Percentiles rank a stretch among this genome's conserved stretches.
These are phyloP conservation scores for Platypus cylindrus DNA, from an alignment of 2,888 invertebrate genomes.

Conservation along the genomic window DNA sequence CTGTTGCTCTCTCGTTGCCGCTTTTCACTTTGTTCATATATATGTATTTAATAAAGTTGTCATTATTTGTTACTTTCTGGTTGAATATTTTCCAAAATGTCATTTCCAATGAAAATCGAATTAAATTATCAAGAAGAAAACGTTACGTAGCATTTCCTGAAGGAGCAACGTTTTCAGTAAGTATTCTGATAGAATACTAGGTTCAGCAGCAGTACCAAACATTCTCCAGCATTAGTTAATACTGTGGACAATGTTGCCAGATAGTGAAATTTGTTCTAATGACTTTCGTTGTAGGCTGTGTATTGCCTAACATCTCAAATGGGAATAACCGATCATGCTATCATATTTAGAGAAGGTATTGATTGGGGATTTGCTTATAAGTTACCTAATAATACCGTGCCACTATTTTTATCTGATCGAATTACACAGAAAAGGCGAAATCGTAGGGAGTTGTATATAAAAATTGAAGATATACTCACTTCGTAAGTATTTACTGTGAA, in stretches of 20 bases:
- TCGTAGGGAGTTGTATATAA: constrained; percentile 20
- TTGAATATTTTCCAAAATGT: background rate
- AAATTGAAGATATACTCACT: constrained; percentile 20
- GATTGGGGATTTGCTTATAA: constrained; percentile 68
- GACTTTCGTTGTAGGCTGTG: constrained; percentile 37
- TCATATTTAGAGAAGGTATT: constrained; percentile 52
- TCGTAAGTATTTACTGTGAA: constrained; percentile 19
- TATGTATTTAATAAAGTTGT: background rate
- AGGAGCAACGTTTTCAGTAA: constrained; percentile 16
- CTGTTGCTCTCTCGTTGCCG: too few relatives aligned
- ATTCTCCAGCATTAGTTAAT: too few relatives aligned
- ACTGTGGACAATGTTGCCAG: too few relatives aligned
- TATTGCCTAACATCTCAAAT: constrained; percentile 43
- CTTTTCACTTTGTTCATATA: too few relatives aligned
- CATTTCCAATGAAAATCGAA: constrained; percentile 1
- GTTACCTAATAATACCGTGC: constrained; percentile 49
- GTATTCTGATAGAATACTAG: too few relatives aligned
- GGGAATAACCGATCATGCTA: constrained; percentile 35
- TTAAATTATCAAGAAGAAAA: constrained; percentile 10
- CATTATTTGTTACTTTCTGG: constrained; percentile 2
- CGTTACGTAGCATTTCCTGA: constrained; percentile 16
- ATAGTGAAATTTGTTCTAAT: too few relatives aligned
- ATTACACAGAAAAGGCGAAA: constrained; percentile 17
- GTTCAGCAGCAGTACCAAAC: too few relatives aligned
- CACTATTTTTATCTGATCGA: constrained; percentile 13